Evolutionary conservation across 1,140 invertebrate genomes (phyloP), one percentile per base, ranked within the genome.

Genomic region (Ericerus pela): DNA sequence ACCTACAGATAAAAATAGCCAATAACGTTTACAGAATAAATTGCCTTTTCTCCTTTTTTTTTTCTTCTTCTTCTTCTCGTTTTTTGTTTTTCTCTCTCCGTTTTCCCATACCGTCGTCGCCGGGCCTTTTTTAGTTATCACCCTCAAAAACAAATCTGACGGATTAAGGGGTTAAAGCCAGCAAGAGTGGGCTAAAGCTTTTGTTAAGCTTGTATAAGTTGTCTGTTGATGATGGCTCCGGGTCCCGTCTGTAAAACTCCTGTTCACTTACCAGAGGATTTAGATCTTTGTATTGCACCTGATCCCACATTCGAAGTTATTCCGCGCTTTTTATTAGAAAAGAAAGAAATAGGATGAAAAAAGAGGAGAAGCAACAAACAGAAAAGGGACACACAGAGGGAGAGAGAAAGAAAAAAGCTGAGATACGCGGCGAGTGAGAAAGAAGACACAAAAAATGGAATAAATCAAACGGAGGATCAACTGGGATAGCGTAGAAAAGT

Each of bases 21-120:
- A 47, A 47, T 47, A 47, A 47, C 41, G 20, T 47, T 47, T 47
- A 47, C 41, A 47, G 41, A 47, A 47, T 47, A 47, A 47, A 47
- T 47, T 47, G 41, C 41, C n/a, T n/a, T n/a, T n/a, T n/a, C n/a
- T n/a, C n/a, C n/a, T n/a, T n/a, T n/a, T n/a, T n/a, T n/a, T n/a
- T n/a, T n/a, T n/a, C n/a, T n/a, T n/a, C n/a, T n/a, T n/a, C n/a
- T n/a, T n/a, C n/a, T n/a, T n/a, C n/a, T n/a, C n/a, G n/a, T n/a
- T n/a, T n/a, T n/a, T n/a, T n/a, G n/a, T n/a, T n/a, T n/a, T n/a
- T n/a, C n/a, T n/a, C n/a, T n/a, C n/a, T n/a, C n/a, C n/a, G 20
- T 47, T 47, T 47, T 47, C 41, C 41, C 41, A 47, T 47, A 24
- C 41, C 41, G 41, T 14, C 20, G 41, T 47, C 41, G 41, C n/a